These are phyloP conservation scores for Aplodontia rufa DNA, from an alignment of 2,113 vertebrate genomes.

Conservation along the genomic window DNA sequence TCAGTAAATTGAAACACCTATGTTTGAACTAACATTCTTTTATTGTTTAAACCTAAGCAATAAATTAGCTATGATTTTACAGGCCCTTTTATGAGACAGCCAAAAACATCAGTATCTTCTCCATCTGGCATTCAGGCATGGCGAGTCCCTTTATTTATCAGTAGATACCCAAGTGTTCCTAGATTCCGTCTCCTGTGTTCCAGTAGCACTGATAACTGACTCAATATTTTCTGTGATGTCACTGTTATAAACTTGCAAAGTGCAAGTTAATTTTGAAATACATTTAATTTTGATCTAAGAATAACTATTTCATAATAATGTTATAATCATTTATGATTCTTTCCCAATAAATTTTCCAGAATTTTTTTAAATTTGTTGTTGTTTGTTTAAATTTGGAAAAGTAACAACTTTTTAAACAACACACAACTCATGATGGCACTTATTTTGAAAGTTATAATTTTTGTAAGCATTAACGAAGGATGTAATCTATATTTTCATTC, in stretches of 20 bases:
- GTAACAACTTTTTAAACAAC: neutral
- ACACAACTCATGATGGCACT: neutral
- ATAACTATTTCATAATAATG: neutral
- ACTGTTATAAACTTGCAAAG: neutral
- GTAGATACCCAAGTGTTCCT: neutral
- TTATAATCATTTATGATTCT: neutral
- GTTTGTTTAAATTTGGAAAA: neutral
- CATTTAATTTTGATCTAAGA: neutral
- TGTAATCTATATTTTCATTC: neutral
- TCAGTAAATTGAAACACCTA: neutral
- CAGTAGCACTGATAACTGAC: neutral
- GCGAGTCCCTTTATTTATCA: neutral
- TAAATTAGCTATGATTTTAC: neutral
- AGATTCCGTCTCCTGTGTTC: neutral
- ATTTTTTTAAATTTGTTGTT: neutral
- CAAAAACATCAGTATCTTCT: neutral
- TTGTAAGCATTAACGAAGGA: neutral
- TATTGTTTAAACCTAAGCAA: neutral
- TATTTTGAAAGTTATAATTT: neutral
- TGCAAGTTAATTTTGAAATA: neutral
- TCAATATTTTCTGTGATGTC: neutral
- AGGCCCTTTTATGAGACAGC: neutral
- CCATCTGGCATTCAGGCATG: neutral
- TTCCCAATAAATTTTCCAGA: neutral
- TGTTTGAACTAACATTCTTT: neutral